Percentiles rank a stretch among this genome's conserved stretches.
Conservation (phyloP, 2,888 invertebrate genomes). For the Drosophila pegasa region DNA sequence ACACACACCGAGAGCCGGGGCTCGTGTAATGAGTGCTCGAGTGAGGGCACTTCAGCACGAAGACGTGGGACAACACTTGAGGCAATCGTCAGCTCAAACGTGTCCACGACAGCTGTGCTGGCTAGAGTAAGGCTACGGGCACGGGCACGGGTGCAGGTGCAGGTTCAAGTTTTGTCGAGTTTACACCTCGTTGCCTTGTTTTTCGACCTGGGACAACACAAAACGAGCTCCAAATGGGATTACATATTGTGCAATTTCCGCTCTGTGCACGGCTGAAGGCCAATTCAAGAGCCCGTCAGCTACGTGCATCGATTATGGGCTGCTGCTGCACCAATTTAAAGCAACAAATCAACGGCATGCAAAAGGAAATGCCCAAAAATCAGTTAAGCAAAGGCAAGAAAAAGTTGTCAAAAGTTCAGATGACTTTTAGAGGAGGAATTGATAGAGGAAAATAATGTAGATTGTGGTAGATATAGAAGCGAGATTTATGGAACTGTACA, state of each 20-base stretch:
- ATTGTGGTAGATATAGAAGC: neutral
- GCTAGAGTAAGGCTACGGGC: no score
- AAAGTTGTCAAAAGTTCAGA: neutral
- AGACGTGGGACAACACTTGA: slow-evolving; percentile 31
- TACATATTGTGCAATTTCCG: slow-evolving; percentile 53
- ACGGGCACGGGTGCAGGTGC: no score
- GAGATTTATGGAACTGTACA: neutral
- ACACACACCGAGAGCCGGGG: slow-evolving; percentile 12
- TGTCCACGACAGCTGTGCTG: slow-evolving; percentile 29
- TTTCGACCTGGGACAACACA: slow-evolving; percentile 43
- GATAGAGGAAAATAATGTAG: neutral
- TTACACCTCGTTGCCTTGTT: slow-evolving; percentile 20
- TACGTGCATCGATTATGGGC: slow-evolving; percentile 41
- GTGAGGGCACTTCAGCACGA: slow-evolving; percentile 22
- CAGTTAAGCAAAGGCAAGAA: slow-evolving; percentile 7
- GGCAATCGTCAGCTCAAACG: slow-evolving; percentile 34
- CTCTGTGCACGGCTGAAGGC: slow-evolving; percentile 29
- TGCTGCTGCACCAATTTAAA: slow-evolving; percentile 23
- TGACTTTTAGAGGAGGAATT: neutral
- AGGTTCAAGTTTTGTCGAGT: slow-evolving; percentile 35
- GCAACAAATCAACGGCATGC: neutral
- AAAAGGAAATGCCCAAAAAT: slow-evolving; percentile 18
- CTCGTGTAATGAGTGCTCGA: slow-evolving; percentile 46
- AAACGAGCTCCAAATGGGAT: slow-evolving; percentile 53
- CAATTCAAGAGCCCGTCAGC: slow-evolving; percentile 7